A percentile compares a stretch with the other conserved stretches of the same genome.
phyloP scores from a whole-genome alignment of 2,797 vertebrate species.

The Falco rusticolus region DNA sequence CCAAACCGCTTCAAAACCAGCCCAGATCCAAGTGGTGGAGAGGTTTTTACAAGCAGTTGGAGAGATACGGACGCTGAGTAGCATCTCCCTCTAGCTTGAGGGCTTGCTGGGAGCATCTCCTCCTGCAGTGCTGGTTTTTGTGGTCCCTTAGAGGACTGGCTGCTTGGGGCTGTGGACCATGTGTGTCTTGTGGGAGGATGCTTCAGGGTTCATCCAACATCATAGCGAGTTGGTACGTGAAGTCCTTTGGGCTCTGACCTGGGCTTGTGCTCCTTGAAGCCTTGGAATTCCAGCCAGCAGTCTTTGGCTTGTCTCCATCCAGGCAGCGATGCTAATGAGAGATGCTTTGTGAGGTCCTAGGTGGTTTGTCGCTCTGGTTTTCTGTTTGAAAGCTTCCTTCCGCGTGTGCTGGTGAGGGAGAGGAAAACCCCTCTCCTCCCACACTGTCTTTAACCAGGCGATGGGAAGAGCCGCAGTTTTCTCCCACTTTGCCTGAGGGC shows the following conservation, averaged over 20 bases:
- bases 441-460: fast-evolving
- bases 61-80: neutral
- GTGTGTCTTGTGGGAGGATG: neutral
- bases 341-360: neutral
- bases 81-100: neutral
- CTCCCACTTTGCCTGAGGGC: neutral
- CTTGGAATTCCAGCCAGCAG: neutral
- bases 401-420: neutral
- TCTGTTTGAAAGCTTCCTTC: neutral
- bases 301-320: neutral
- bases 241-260: neutral
- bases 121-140: neutral
- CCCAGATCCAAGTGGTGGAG: fast-evolving
- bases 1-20: neutral
- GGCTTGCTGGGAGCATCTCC: neutral
- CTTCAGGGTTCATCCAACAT: neutral
- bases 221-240: neutral
- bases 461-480: neutral
- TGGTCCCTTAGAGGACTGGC: neutral
- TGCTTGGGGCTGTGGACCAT: neutral
- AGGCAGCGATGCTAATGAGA: fast-evolving
- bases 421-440: neutral
- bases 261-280: neutral
- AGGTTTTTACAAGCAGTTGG: neutral
- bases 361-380: neutral